Percentiles rank a stretch among this genome's conserved stretches.
These are phyloP conservation scores for Cebidichthys violaceus DNA, from an alignment of 2,113 vertebrate species.

Conservation along the genomic window DNA sequence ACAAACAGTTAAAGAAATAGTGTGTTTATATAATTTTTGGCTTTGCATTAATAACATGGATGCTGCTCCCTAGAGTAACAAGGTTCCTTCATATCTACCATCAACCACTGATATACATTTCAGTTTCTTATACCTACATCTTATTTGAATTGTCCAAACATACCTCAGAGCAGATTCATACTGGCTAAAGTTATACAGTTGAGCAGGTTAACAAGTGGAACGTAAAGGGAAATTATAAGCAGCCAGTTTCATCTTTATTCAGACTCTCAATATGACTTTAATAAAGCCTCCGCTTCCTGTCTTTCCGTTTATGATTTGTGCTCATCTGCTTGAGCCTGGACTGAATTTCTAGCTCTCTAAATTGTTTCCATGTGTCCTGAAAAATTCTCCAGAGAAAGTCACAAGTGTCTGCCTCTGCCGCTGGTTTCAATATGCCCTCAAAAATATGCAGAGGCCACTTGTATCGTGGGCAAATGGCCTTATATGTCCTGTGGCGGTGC, in stretches of 20 bases:
- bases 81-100: neutral
- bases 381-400: conserved; percentile 3
- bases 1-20: neutral
- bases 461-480: conserved; percentile 33
- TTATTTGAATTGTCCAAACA: conserved; percentile 30
- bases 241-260: neutral
- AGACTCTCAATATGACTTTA: neutral
- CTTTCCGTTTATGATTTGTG: conserved; percentile 32
- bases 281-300: conserved; percentile 16
- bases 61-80: neutral
- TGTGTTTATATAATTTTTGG: neutral
- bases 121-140: neutral
- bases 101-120: neutral
- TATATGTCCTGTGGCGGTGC: neutral
- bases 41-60: neutral
- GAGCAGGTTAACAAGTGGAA: neutral
- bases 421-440: conserved; percentile 28
- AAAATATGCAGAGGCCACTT: conserved; percentile 21
- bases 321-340: neutral
- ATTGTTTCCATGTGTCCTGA: conserved; percentile 52
- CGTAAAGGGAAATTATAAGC: neutral
- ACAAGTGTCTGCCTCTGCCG: neutral
- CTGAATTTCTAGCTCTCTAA: conserved; percentile 21
- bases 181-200: neutral
- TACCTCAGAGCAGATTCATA: neutral